Base-by-base conservation (phyloP, 2,888 invertebrate species). In the Tetropium fuscum region DNA sequence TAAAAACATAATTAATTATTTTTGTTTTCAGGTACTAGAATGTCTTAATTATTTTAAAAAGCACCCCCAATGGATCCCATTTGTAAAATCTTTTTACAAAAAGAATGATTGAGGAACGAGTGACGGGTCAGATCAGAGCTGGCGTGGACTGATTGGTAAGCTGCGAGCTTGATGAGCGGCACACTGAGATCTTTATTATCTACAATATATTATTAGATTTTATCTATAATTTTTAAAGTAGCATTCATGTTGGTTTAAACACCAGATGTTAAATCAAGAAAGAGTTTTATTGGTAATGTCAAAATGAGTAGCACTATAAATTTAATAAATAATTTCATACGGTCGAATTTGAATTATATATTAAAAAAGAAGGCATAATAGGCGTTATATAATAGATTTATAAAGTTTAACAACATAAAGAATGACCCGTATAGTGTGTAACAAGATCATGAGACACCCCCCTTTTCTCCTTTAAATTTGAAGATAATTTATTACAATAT, bases 181-280 rank as follows among this genome's bases (percentile, higher is more conserved):
- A 76, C 72, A 77, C 77, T 77, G 78, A 80, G 79, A 80, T 79
- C 81, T 81, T 79, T 78, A 81, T 81, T 79, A 79, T 74, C 48
- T 53, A 49, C 30, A 43, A 45, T 57, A 59, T 63, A 60, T 59
- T 63, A 63, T 56, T 56, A 36, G 53, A 64, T 68, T 20, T 60
- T 66, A 66, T 63, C 63, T 60, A 53, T 58, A 58, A 56, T 59
- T 55, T 45, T 43, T 19, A 60, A 70, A 40, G 63, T 66, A 44
- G 67, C 66, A 58, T 66, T 67, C 61, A 64, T 72, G 22, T n/a
- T 48, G 8, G 19, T 40, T 44, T 16, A 6, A 49, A 49, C 19
- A 36, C 15, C 54, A 49, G 38, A 22, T 44, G 51, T 13, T 27
- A n/a, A 20, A 38, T 51, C 51, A 51, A 15, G 16, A 18, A 27